Base-by-base conservation (phyloP, 1,140 invertebrate species). In the Holotrichia oblita region DNA sequence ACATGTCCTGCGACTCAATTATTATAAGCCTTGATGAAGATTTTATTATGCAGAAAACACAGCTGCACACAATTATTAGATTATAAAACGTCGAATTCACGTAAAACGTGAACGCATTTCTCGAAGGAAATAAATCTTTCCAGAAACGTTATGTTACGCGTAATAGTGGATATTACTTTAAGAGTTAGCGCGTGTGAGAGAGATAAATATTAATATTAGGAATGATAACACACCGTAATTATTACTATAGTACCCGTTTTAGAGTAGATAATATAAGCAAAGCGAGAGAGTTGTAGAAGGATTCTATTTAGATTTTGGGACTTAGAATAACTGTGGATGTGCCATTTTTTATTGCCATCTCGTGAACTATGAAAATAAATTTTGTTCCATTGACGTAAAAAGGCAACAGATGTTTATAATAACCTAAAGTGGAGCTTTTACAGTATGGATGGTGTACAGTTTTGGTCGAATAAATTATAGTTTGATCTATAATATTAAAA, bases 271-370 rank as follows among this genome's bases (percentile, higher is more conserved):
- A 34, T 34, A 34, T 34, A 34, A 34, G 27, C 27, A 34, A 34
- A 34, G n/a, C n/a, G n/a, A n/a, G 27, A 34, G 27, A 34, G 27
- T 34, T 34, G 27, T 34, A 34, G 27, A 34, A 55, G 14, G 40
- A 12, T 72, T 72, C 69, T 34, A 72, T 72, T 34, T 72, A 72
- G 40, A 34, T 24, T 22, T 22, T 14, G 69, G 12, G 40, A 72
- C n/a, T 40, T 6, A 0, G 24, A 34, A 72, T 72, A 72, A 72
- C 69, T 34, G 20, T 69, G 22, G 40, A 34, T 34, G 40, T 72
- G 69, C 69, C 24, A 72, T 40, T 72, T 72, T 59, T 72, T 72
- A 72, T 27, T 72, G 69, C 40, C 14, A 34, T 72, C 12, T 22
- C 69, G 14, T 72, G 14, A 34, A 12, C 40, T 34, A 40, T 27